Conservation (phyloP, 1,140 invertebrate genomes). For the Drosophila pachea region DNA sequence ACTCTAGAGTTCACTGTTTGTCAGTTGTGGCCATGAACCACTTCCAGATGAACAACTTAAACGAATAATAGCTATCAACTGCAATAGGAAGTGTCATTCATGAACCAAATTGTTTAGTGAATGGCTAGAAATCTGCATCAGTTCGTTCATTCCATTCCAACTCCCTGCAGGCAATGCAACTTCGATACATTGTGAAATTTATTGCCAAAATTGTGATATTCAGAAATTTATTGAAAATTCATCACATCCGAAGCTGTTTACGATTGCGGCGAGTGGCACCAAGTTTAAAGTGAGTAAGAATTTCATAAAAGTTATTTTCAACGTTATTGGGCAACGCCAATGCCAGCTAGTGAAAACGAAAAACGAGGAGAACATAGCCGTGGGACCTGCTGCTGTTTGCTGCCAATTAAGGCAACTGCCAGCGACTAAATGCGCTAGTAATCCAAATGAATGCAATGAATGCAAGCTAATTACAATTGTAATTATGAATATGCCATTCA, state of each 20-base stretch:
- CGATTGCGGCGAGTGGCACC: conserved; percentile 15
- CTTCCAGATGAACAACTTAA: too few species aligned
- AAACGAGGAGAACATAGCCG: not conserved
- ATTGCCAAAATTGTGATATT: conserved; percentile 48
- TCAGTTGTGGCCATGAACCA: too few species aligned
- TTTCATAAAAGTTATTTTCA: conserved; percentile 36
- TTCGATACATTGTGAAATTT: conserved; percentile 42
- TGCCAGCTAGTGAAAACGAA: not conserved
- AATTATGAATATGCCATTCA: conserved; percentile 16
- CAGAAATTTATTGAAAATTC: conserved; percentile 26
- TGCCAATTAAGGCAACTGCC: not conserved
- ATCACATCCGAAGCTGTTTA: conserved; percentile 4
- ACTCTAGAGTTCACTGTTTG: too few species aligned
- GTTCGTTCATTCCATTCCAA: too few species aligned
- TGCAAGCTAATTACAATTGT: conserved; percentile 28
- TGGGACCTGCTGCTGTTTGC: not conserved
- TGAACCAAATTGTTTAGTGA: too few species aligned
- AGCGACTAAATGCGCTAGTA: not conserved
- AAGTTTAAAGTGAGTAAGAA: conserved; percentile 34
- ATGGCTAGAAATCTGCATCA: too few species aligned
- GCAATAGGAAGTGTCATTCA: too few species aligned
- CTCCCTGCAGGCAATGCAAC: not conserved
- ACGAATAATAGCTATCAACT: too few species aligned
- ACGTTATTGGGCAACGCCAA: conserved; percentile 14
- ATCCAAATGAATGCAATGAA: conserved; percentile 20